phyloP scores from a whole-genome alignment of 1,140 invertebrate species.

The Megalonaias nervosa region DNA sequence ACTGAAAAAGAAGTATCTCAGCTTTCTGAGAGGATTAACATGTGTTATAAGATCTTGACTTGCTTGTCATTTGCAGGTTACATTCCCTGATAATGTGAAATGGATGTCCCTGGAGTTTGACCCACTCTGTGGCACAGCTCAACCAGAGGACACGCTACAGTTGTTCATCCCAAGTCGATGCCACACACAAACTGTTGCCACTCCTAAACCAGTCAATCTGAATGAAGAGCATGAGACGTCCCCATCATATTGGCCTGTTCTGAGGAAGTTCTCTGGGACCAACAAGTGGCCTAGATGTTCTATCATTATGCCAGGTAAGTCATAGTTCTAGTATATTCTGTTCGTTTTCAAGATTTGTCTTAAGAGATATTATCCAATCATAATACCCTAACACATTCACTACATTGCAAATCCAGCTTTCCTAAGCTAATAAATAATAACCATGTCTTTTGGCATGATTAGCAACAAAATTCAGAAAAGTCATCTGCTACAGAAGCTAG shows the following conservation, averaged over 20 bases:
- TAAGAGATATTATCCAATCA: too few species aligned
- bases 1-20: too few species aligned
- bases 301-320: constrained; percentile 85
- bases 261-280: constrained; percentile 80
- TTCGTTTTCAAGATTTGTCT: too few species aligned
- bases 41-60: constrained; percentile 12
- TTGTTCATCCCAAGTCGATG: constrained; percentile 81
- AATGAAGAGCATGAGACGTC: constrained; percentile 60
- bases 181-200: constrained; percentile 23
- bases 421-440: too few species aligned
- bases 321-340: background rate
- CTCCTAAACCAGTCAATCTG: constrained; percentile 22
- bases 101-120: constrained; percentile 97
- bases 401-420: too few species aligned
- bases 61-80: constrained; percentile 77
- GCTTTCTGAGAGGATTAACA: background rate
- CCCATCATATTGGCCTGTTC: constrained; percentile 79
- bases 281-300: constrained; percentile 90
- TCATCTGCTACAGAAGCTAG: too few species aligned
- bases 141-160: constrained; percentile 93
- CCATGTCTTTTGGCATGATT: too few species aligned
- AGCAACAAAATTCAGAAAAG: too few species aligned
- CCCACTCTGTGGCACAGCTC: constrained; percentile 90
- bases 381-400: too few species aligned
- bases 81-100: constrained; percentile 89